Evolutionary conservation across 2,113 vertebrate species (phyloP), one percentile per base, ranked within the genome.

Genomic region (Bos taurus): DNA sequence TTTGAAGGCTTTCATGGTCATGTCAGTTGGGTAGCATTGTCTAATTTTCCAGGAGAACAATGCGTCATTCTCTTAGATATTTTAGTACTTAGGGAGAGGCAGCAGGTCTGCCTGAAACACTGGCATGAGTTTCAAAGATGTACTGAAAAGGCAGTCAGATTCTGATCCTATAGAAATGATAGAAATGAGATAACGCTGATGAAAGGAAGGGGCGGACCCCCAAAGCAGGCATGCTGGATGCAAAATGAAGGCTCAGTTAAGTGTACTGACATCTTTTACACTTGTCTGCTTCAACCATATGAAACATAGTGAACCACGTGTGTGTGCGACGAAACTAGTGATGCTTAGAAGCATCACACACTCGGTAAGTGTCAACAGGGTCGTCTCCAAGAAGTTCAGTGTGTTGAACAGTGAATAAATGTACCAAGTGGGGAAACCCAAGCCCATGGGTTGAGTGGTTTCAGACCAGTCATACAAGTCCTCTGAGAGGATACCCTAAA

Each of bases 41-140:
- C 97, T 96, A 59, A 91, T 78, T 90, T 77, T 95, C 86, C 78
- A 64, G 96, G 56, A 94, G 94, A 97, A 98, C 96, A 97, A 95
- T 96, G 91, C 13, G 3, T 88, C 89, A 91, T 97, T 98, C 96
- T 98, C 86, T 48, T 15, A 8, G 78, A 80, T 93, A 87, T 60
- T 64, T 95, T 30, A 48, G 83, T 74, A 94, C 57, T 96, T 48
- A 80, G 83, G 84, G 86, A 92, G 48, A 77, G 84, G 85, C 92
- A 40, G 40, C 16, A 77, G 71, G 52, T 21, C 36, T 1, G 2
- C 60, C 94, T 52, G 67, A 52, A 94, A 90, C 52, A 71, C 12
- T 82, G 92, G 81, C 48, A 17, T 33, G 33, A 50, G 40, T 93
- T 98, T 83, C 94, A 91, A 88, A 92, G 90, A 57, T 19, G 30